Conservation (phyloP, 2,888 invertebrate species). For the Trileptium ribeirensis region DNA sequence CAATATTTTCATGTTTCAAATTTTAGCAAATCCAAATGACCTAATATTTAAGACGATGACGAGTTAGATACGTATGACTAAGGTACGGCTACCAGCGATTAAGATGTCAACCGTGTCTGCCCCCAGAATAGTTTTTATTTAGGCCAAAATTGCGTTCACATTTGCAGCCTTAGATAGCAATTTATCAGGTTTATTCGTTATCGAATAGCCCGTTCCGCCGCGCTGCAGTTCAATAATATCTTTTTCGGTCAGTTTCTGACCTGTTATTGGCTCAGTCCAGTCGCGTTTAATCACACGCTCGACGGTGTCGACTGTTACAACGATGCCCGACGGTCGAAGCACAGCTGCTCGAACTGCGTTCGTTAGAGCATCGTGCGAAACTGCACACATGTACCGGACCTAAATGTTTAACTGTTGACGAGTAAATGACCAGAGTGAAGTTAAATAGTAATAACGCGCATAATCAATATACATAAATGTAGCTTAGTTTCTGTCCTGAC, state of each 20-base stretch:
- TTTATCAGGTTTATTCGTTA: slow-evolving; percentile 68
- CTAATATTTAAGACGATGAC: too few species aligned
- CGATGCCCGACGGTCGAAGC: slow-evolving; percentile 78
- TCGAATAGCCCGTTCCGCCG: slow-evolving; percentile 91
- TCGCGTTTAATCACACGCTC: slow-evolving; percentile 93
- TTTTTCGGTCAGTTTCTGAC: slow-evolving; percentile 66
- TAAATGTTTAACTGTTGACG: too few species aligned
- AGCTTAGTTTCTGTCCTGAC: too few species aligned
- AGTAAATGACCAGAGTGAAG: too few species aligned
- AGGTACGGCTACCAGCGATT: too few species aligned
- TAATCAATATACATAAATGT: too few species aligned
- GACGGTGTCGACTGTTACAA: slow-evolving; percentile 89
- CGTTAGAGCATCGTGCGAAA: slow-evolving; percentile 87
- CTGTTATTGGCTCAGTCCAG: slow-evolving; percentile 87
- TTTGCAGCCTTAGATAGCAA: slow-evolving; percentile 60
- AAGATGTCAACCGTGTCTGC: too few species aligned
- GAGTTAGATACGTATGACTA: too few species aligned
- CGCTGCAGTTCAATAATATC: slow-evolving; percentile 87
- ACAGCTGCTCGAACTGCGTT: slow-evolving; percentile 91
- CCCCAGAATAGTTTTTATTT: too few species aligned
- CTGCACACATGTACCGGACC: slow-evolving; percentile 88
- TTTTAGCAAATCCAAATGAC: too few species aligned
- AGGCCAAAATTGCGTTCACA: not conserved
- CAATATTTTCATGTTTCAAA: too few species aligned
- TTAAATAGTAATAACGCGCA: too few species aligned